Percentiles rank a stretch among this genome's conserved stretches.
Conservation (phyloP, 2,888 invertebrate genomes). For the Labia minor region DNA sequence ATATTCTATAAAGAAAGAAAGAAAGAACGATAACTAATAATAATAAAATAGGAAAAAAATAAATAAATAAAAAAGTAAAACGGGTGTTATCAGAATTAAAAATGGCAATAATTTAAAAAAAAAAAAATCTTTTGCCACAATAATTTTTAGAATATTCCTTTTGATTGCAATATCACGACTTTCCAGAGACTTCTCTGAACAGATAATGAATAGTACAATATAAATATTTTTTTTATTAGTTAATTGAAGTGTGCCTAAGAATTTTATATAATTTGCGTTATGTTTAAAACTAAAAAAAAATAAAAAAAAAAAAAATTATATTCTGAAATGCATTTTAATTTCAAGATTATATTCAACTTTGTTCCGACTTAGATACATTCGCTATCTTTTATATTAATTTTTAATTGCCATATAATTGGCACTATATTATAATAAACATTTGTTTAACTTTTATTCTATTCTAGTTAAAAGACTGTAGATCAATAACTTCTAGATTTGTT, state of each 20-base stretch:
- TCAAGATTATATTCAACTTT: too few relatives aligned
- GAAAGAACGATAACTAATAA: not conserved
- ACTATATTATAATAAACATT: too few relatives aligned
- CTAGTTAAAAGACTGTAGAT: constrained; percentile 5
- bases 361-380: constrained; percentile 9
- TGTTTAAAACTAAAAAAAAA: too few relatives aligned
- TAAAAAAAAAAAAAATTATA: too few relatives aligned
- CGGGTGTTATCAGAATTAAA: too few relatives aligned
- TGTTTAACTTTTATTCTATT: not conserved
- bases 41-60: too few relatives aligned
- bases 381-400: not conserved
- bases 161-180: not conserved
- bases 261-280: too few relatives aligned
- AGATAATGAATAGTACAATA: not conserved
- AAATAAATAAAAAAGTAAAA: too few relatives aligned
- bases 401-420: not conserved
- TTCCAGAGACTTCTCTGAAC: not conserved
- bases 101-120: too few relatives aligned
- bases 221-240: not conserved
- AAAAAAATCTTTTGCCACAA: too few relatives aligned
- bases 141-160: not conserved
- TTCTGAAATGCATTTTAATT: too few relatives aligned
- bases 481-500: constrained; percentile 7
- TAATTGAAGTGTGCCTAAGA: too few relatives aligned
- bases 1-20: not conserved